phyloP scores from a whole-genome alignment of 2,113 vertebrate species.

The Syrrhaptes paradoxus region DNA sequence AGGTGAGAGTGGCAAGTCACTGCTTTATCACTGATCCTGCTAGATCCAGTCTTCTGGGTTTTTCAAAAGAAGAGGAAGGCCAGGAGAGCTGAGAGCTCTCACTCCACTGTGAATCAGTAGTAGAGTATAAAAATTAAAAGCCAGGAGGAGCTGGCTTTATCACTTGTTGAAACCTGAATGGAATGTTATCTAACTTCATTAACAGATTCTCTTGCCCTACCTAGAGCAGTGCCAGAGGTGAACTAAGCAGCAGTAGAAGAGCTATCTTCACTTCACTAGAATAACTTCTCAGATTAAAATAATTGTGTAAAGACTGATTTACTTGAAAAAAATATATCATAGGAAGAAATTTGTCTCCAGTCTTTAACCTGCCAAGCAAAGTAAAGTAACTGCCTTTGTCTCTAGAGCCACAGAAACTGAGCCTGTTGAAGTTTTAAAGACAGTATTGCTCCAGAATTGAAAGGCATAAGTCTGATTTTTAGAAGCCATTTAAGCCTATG shows the following conservation, averaged over 20 bases:
- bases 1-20: neutral
- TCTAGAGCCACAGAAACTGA: neutral
- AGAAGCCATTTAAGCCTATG: neutral
- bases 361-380: neutral
- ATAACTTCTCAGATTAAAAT: neutral
- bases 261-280: neutral
- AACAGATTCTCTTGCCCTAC: neutral
- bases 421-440: neutral
- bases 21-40: neutral
- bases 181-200: neutral
- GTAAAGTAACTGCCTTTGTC: neutral
- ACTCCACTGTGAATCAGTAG: neutral
- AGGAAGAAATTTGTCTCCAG: neutral
- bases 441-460: neutral
- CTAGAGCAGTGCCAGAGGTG: neutral
- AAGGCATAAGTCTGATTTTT: neutral
- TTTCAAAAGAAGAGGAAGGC: neutral
- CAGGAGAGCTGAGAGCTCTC: neutral
- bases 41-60: neutral
- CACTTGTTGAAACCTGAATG: conserved; percentile 12
- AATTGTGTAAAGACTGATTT: neutral
- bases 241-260: neutral
- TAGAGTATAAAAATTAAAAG: neutral
- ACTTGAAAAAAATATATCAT: neutral
- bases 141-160: neutral